Evolutionary conservation across 2,888 invertebrate species (phyloP).

Genomic region (Phrixothrix hirtus): DNA sequence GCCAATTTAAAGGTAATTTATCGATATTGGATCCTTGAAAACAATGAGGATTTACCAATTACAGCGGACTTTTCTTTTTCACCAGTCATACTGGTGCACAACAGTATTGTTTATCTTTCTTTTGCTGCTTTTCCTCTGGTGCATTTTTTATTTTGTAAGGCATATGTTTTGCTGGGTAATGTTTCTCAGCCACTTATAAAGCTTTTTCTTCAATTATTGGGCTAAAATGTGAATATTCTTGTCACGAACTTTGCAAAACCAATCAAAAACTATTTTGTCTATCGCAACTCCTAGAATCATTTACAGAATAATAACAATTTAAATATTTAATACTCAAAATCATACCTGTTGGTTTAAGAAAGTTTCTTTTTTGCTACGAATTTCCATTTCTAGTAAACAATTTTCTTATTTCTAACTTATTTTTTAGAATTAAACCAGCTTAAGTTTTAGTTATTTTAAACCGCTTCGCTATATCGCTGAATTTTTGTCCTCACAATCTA

Average conservation of each 20-base stretch:
- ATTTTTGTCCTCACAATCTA: too few species aligned
- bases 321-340: too few species aligned
- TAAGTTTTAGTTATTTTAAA: not conserved
- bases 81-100: too few species aligned
- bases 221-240: conserved; percentile 2
- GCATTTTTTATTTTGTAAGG: conserved; percentile 36
- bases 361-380: not conserved
- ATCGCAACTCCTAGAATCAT: too few species aligned
- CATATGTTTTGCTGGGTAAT: conserved; percentile 36
- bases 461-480: not conserved
- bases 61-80: too few species aligned
- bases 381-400: not conserved
- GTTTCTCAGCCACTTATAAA: conserved; percentile 1
- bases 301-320: too few species aligned
- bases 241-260: conserved; percentile 5
- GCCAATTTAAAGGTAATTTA: conserved; percentile 37
- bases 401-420: too few species aligned
- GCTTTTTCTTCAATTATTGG: too few species aligned
- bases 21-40: conserved; percentile 16
- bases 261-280: conserved; percentile 3
- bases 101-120: too few species aligned
- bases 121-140: conserved; percentile 37
- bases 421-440: not conserved
- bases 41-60: conserved; percentile 33
- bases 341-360: not conserved